Evolutionary conservation across 2,113 vertebrate genomes (phyloP), one percentile per base, ranked within the genome.

Genomic region (Trogon melanurus): DNA sequence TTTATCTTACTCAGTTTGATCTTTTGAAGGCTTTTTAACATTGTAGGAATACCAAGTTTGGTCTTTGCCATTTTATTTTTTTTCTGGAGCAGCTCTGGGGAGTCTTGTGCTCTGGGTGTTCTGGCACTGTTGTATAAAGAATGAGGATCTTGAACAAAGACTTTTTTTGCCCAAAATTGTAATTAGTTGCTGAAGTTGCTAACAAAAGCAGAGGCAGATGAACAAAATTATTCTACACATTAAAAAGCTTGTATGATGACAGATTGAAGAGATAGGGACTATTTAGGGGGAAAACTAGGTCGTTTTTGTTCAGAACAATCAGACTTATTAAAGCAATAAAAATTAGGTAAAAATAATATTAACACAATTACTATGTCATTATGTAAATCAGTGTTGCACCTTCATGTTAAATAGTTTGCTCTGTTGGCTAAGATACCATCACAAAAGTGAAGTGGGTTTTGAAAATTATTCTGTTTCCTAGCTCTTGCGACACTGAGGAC

Each of bases 181-280:
- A 94, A 90, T 93, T 96, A 80, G 32, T 88, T 88, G 82, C 82
- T 96, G 79, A 96, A 96, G 50, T n/a, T 81, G 56, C 85, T 93
- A 95, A 96, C 75, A 96, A 97, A 95, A 94, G 65, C 75, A 90
- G 64, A 88, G 51, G 56, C 89, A 91, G 85, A 92, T 67, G 82
- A 90, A 78, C n/a, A 85, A 90, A 93, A 95, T 85, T 4, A 91
- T 93, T 93, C 62, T 82, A 85, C 67, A 95, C 71, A 85, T 91
- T 90, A 70, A 90, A 94, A 93, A 91, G 29, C 44, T 94, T 94
- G 60, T 88, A 64, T 4, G 16, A 91, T 94, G 88, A 96, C 71
- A 94, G 67, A 90, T 9, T 88, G 85, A 75, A 89, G 79, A 85
- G 88, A 83, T 66, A 85, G 32, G 30, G 25, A 61, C 27, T 44